Conservation (phyloP, 2,113 vertebrate genomes). For the Calcarius ornatus region DNA sequence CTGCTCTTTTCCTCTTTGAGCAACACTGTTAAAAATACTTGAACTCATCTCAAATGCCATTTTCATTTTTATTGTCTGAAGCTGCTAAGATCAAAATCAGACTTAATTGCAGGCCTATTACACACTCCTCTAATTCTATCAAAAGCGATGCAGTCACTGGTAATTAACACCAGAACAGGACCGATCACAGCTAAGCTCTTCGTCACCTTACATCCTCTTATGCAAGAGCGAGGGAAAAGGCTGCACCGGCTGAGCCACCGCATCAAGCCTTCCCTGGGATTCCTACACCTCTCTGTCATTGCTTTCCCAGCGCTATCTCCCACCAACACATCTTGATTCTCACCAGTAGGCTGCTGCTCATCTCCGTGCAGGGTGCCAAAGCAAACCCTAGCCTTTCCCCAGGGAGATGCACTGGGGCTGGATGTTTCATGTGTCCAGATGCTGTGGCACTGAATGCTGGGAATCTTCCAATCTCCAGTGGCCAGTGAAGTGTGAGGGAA, state of each 20-base stretch:
- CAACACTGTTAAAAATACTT: background rate
- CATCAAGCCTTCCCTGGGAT: conserved; percentile 19
- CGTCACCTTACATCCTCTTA: background rate
- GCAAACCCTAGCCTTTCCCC: background rate
- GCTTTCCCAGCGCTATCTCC: background rate
- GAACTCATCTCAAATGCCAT: background rate
- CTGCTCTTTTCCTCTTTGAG: background rate
- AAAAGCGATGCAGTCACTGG: background rate
- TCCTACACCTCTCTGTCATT: background rate
- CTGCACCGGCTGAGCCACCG: accelerated
- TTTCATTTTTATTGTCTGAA: conserved; percentile 15
- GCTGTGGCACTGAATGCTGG: accelerated
- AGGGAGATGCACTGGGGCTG: accelerated
- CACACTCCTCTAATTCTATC: background rate
- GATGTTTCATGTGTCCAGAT: background rate
- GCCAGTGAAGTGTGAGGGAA: background rate
- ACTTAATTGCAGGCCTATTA: background rate
- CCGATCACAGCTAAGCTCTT: background rate
- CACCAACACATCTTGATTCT: background rate
- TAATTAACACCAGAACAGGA: conserved; percentile 19
- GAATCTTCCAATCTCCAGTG: background rate
- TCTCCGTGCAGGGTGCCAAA: background rate
- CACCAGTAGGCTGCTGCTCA: background rate
- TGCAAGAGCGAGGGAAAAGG: background rate
- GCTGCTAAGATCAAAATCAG: conserved; percentile 39